phyloP scores from a whole-genome alignment of 2,113 vertebrate species.

The Puffinus mauretanicus region DNA sequence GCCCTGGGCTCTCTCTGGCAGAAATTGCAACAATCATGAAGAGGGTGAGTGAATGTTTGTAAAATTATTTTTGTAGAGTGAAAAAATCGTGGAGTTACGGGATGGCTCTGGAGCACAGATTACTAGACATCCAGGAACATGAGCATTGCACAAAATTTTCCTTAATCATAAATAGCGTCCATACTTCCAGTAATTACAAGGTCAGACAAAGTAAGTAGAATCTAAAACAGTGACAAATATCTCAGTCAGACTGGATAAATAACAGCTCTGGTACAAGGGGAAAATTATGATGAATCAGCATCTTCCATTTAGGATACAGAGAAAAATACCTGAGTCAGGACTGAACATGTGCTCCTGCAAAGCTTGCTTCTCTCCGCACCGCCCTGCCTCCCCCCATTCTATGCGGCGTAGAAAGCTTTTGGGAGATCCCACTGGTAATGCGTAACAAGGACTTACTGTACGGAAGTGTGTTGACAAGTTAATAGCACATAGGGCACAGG shows the following conservation, averaged over 20 bases:
- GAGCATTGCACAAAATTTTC: background rate
- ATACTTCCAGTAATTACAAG: background rate
- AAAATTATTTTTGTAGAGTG: slow-evolving; percentile 13
- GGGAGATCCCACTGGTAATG: background rate
- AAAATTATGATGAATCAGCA: background rate
- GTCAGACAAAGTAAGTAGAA: background rate
- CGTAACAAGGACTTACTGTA: background rate
- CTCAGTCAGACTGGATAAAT: background rate
- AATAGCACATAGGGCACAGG: rapidly evolving
- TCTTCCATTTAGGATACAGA: background rate
- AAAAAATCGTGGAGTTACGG: background rate
- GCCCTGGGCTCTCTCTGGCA: slow-evolving; percentile 34
- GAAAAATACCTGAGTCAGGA: background rate
- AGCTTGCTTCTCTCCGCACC: background rate
- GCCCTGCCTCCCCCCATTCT: background rate
- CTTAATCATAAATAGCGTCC: background rate
- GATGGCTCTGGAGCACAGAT: background rate
- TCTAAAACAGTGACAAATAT: background rate
- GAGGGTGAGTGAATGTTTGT: background rate
- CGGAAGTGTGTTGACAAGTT: background rate
- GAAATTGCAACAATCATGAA: background rate
- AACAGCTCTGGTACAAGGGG: background rate
- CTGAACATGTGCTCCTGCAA: background rate
- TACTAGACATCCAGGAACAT: background rate
- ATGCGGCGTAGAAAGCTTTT: background rate